Evolutionary conservation across 2,797 vertebrate species (phyloP), one percentile per base, ranked within the genome.

Genomic region (Smutsia temminckii): DNA sequence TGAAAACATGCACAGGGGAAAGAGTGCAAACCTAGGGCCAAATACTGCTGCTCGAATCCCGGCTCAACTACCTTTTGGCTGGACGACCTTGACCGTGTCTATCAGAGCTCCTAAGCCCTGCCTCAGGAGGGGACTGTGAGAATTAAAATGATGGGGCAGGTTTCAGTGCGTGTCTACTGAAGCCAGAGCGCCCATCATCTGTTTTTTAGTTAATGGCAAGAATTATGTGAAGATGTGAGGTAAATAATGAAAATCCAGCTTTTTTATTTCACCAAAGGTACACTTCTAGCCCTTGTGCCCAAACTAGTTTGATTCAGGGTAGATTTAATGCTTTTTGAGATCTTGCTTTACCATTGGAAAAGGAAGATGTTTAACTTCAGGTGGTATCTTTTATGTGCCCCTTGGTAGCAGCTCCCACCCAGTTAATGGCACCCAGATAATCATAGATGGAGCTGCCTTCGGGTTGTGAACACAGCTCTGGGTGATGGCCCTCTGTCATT

Each of bases 351-450:
- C 77, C 80, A 1, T 23, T 0, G 25, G 85, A 37, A 85, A 42
- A n/a, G 94, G 61, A 75, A 83, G 75, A 14, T 17, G 14, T 51
- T 68, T 34, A 37, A 42, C 91, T 78, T 61, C 71, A 40, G 92
- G 92, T 13, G 63, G 69, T 4, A 0, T 8, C 64, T 86, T 40
- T 88, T 27, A 64, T 20, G 32, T 8, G 63, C 51, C 88, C 92
- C 81, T 7, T 0, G 59, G 32, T 9, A 68, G 66, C 80, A 21
- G 37, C 91, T 64, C 81, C 77, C 85, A 53, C 1, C 1, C 40
- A 69, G 79, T 57, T 72, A n/a, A 93, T 34, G 74, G 42, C 27
- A 37, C 84, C 93, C 84, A 63, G 93, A 66, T 94, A 68, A 63
- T 91, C 32, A 55, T 5, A 72, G 46, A 5, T 6, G 0, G 68